These are phyloP conservation scores for Halictus ligatus DNA, from an alignment of 2,888 invertebrate genomes.

Conservation along the genomic window DNA sequence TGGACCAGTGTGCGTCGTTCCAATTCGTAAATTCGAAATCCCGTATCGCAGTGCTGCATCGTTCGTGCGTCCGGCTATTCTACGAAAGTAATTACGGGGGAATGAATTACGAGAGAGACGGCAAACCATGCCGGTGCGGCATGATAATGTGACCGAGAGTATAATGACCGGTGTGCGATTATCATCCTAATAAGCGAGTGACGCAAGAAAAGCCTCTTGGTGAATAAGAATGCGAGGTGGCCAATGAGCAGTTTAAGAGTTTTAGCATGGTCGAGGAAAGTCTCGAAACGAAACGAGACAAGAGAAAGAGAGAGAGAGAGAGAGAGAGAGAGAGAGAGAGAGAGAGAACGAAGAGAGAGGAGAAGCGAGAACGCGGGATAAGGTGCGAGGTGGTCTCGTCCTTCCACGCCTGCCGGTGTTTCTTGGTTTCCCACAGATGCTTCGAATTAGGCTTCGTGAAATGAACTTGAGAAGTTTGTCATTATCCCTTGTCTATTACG, in stretches of 20 bases:
- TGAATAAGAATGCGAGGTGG: constrained; percentile 51
- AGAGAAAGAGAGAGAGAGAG: neutral
- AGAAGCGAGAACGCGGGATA: neutral
- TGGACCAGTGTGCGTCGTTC: constrained; percentile 7
- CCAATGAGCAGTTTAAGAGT: constrained; percentile 38
- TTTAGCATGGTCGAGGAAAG: constrained; percentile 39
- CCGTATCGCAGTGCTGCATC: constrained; percentile 11
- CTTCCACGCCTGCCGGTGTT: constrained; percentile 28
- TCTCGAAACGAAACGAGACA: constrained; percentile 17
- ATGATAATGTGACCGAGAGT: constrained; percentile 81
- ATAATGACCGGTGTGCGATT: constrained; percentile 81
- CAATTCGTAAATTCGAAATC: constrained; percentile 53
- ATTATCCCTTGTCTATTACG: constrained; percentile 51
- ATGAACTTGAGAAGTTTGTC: constrained; percentile 56
- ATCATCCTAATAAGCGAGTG: constrained; percentile 83
- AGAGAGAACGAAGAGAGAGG: neutral
- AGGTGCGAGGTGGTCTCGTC: constrained; percentile 28
- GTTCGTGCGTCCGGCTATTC: constrained; percentile 76
- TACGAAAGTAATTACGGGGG: constrained; percentile 80
- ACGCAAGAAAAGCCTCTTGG: constrained; percentile 70
- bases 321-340: neutral
- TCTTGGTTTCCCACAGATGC: constrained; percentile 45
- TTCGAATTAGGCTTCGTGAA: constrained; percentile 45
- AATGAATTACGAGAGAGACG: constrained; percentile 76
- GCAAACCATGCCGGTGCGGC: constrained; percentile 69